These are phyloP conservation scores for Sylvilagus floridanus DNA, from an alignment of 2,797 vertebrate genomes.

Conservation along the genomic window DNA sequence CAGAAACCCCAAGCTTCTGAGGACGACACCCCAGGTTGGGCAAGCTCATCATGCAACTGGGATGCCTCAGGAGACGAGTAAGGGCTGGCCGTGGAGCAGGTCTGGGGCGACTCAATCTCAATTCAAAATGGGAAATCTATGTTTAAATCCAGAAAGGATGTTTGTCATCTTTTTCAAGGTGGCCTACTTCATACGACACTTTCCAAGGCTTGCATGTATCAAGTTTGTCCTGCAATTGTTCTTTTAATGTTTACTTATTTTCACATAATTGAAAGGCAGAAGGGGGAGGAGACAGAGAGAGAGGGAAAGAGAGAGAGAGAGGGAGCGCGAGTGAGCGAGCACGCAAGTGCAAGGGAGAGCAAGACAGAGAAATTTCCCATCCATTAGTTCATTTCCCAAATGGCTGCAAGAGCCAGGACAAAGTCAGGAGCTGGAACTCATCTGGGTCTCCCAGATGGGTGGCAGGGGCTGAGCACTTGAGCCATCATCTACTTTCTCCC, in stretches of 20 bases:
- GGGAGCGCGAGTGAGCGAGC: too few relatives aligned
- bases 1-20: not conserved
- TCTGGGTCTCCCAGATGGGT: too few relatives aligned
- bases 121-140: not conserved
- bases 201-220: not conserved
- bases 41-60: not conserved
- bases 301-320: too few relatives aligned
- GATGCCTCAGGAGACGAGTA: accelerated
- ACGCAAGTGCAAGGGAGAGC: too few relatives aligned
- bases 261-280: too few relatives aligned
- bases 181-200: not conserved
- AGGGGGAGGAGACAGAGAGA: too few relatives aligned
- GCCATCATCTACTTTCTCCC: too few relatives aligned
- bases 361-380: too few relatives aligned
- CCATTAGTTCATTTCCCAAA: too few relatives aligned
- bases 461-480: too few relatives aligned
- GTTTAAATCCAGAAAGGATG: not conserved
- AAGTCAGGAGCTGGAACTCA: too few relatives aligned
- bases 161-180: not conserved
- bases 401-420: too few relatives aligned
- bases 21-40: accelerated
- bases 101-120: not conserved
- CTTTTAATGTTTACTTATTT: not conserved
- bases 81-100: not conserved
- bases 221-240: not conserved